phyloP scores from a whole-genome alignment of 2,888 invertebrate species.

The Arge pagana region DNA sequence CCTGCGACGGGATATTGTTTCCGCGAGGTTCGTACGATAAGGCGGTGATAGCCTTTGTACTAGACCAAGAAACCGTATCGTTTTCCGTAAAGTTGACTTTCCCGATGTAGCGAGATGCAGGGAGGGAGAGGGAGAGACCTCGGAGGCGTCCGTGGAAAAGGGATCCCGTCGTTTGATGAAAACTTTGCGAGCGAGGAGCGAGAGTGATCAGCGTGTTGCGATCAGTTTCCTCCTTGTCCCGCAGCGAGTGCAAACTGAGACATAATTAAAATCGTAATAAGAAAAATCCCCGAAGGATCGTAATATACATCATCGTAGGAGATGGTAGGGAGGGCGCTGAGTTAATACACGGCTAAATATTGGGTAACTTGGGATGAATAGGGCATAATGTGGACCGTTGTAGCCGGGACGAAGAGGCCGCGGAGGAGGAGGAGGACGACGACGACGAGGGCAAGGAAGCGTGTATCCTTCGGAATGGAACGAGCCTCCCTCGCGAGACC shows the following conservation, averaged over 20 bases:
- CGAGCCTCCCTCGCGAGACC: slow-evolving; percentile 38
- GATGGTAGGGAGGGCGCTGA: slow-evolving; percentile 22
- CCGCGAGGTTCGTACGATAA: too few species aligned
- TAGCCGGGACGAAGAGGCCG: slow-evolving; percentile 22
- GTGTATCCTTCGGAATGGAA: slow-evolving; percentile 23
- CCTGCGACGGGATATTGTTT: too few species aligned
- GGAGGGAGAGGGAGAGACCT: too few species aligned
- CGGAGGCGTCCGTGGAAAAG: too few species aligned
- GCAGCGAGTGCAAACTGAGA: slow-evolving; percentile 31
- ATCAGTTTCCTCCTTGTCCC: slow-evolving; percentile 3
- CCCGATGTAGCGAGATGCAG: too few species aligned
- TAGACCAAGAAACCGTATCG: too few species aligned
- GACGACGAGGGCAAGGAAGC: background rate
- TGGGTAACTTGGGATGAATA: slow-evolving; percentile 48
- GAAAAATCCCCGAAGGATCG: slow-evolving; percentile 25
- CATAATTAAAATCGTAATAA: slow-evolving; percentile 42
- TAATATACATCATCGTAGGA: slow-evolving; percentile 27
- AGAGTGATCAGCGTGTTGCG: slow-evolving; percentile 14
- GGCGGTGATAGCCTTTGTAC: too few species aligned
- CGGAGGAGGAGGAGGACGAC: too few species aligned
- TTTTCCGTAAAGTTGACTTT: too few species aligned
- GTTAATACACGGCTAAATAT: slow-evolving; percentile 43
- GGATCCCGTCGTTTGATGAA: too few species aligned
- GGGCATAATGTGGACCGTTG: slow-evolving; percentile 28
- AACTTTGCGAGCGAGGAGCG: slow-evolving; percentile 4